Evolutionary conservation across 2,113 vertebrate genomes (phyloP).

Genomic region (Osmerus eperlanus): DNA sequence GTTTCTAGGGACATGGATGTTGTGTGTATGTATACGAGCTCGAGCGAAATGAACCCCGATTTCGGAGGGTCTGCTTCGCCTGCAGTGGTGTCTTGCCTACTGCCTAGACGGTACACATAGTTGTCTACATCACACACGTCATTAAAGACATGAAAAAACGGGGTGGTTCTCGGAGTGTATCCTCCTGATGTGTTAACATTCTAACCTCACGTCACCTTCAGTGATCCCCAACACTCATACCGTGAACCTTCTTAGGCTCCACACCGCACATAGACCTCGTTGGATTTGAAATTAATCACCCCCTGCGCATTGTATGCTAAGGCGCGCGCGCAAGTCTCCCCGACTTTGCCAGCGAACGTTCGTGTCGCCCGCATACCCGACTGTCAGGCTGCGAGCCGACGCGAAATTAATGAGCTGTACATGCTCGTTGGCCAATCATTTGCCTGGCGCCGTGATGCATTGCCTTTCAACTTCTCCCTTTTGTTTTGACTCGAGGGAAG

Average conservation of each 20-base stretch:
- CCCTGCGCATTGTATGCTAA: no score
- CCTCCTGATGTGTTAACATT: no score
- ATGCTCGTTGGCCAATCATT: conserved; percentile 1
- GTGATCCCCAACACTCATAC: no score
- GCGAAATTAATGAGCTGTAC: conserved; percentile 14
- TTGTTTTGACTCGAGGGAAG: conserved; percentile 18
- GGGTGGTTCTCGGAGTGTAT: no score
- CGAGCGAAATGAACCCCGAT: not conserved
- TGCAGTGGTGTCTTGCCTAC: not conserved
- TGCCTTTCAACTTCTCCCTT: conserved; percentile 9
- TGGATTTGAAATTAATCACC: no score
- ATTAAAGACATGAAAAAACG: no score
- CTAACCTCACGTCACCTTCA: no score
- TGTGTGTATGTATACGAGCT: conserved; percentile 7
- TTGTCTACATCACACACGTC: no score
- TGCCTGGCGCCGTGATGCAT: conserved; percentile 7
- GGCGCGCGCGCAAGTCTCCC: no score
- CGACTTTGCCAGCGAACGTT: not conserved
- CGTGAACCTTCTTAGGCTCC: no score
- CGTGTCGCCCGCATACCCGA: not conserved
- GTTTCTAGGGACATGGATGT: conserved; percentile 40
- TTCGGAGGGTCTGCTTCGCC: not conserved
- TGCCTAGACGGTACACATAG: not conserved
- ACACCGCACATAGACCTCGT: no score
- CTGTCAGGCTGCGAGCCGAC: conserved; percentile 16